phyloP scores from a whole-genome alignment of 2,888 invertebrate species.

The Scaptomyza parva region DNA sequence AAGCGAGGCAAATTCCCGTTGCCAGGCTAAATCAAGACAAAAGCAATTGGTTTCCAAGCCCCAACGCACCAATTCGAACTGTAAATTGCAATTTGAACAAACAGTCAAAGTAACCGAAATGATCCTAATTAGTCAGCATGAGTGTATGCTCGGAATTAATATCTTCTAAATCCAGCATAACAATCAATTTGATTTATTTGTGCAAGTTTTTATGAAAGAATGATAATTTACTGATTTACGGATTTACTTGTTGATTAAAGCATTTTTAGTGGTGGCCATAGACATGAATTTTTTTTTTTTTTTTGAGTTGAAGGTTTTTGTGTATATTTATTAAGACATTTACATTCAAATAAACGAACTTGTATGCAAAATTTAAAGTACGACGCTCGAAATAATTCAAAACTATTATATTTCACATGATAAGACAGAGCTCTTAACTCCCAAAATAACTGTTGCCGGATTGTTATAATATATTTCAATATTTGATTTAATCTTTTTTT shows the following conservation, averaged over 20 bases:
- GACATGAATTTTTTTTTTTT: too few species aligned
- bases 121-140: neutral
- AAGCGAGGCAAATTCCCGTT: slow-evolving; percentile 30
- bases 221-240: neutral
- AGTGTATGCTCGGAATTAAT: neutral
- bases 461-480: too few species aligned
- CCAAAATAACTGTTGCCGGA: too few species aligned
- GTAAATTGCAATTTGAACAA: slow-evolving; percentile 16
- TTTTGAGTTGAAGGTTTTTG: too few species aligned
- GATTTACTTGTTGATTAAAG: neutral
- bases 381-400: too few species aligned
- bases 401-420: too few species aligned
- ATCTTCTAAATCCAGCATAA: neutral
- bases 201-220: neutral
- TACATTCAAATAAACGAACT: too few species aligned
- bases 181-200: neutral
- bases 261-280: neutral
- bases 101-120: neutral
- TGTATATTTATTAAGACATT: too few species aligned
- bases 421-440: too few species aligned
- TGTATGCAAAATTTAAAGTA: too few species aligned
- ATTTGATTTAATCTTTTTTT: too few species aligned
- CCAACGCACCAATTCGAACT: neutral
- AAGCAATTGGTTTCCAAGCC: neutral
- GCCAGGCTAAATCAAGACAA: slow-evolving; percentile 1